Percentiles rank a stretch among this genome's conserved stretches.
Conservation (phyloP, 2,113 vertebrate genomes). For the Vanacampus margaritifer region DNA sequence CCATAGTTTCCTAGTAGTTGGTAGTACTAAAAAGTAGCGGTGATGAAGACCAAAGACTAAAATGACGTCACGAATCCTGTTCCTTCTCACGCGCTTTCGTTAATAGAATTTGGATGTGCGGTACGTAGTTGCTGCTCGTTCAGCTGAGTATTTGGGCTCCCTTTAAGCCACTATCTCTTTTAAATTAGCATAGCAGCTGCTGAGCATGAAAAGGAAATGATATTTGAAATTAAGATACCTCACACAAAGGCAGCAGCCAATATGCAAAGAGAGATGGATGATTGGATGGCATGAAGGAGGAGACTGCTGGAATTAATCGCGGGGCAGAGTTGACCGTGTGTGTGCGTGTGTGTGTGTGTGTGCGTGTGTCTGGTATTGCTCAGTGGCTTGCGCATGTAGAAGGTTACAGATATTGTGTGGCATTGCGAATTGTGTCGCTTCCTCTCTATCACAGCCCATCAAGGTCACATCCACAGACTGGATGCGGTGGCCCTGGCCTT, state of each 20-base stretch:
- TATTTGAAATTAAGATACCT: conserved; percentile 30
- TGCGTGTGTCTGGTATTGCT: conserved; percentile 52
- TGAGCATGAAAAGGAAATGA: conserved; percentile 23
- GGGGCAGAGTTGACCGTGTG: conserved; percentile 44
- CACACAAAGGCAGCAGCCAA: conserved; percentile 35
- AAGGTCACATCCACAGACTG: conserved; percentile 73
- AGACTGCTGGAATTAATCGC: conserved; percentile 50
- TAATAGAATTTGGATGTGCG: conserved; percentile 28
- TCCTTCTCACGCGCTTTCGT: neutral
- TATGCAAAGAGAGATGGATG: conserved; percentile 49
- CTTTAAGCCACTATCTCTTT: conserved; percentile 34
- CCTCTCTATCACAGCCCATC: conserved; percentile 70
- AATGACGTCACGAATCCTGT: conserved; percentile 9
- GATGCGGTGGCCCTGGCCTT: conserved; percentile 69
- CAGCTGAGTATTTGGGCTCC: conserved; percentile 24
- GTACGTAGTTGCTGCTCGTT: conserved; percentile 19
- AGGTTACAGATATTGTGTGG: conserved; percentile 70
- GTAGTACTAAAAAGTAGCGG: neutral
- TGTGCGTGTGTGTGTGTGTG: conserved; percentile 24
- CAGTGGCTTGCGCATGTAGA: conserved; percentile 50
- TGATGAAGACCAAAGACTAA: neutral
- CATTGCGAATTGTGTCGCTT: conserved; percentile 65
- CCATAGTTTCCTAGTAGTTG: neutral
- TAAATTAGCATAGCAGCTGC: conserved; percentile 26
- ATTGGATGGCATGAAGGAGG: conserved; percentile 49